Evolutionary conservation across 2,113 vertebrate genomes (phyloP), one percentile per base, ranked within the genome.

Genomic region (Ammodytes dubius): DNA sequence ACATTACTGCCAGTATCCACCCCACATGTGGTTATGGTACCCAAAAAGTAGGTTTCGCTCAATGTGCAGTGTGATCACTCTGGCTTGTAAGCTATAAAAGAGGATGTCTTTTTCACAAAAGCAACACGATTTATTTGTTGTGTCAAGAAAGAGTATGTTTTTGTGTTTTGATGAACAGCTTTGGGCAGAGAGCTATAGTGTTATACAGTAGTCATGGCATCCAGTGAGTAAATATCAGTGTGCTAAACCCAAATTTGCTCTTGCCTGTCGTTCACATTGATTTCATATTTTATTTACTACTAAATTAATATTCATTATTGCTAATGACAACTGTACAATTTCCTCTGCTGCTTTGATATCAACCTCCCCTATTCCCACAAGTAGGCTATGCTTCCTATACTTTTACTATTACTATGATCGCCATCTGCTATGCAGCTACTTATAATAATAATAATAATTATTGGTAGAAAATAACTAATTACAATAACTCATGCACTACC

Each of bases 1-100:
- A 84, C 81, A 90, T 91, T 88, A 90, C 72, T 37, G 65, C 59
- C 66, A 76, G 77, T 1, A 74, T 73, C 73, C 86, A 79, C 67
- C 88, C 75, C 60, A 72, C 78, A 85, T 90, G 88, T 87, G 87
- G 88, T 85, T 82, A 19, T 2, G 59, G 61, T 58, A 52, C 37
- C 70, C 70, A 83, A 87, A 68, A 69, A 69, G 37, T 17, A 27
- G 45, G 47, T 49, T 2, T 65, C 46, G 59, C 43, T 76, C 39
- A 39, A 40, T 40, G 49, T n/a, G 53, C 17, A 43, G 19, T 74
- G 64, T n/a, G 54, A 37, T 68, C 69, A 61, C 59, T 66, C 86
- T 77, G 56, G 79, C 63, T 78, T 70, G 37, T 57, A 46, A 2
- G 7, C 11, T 45, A 56, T 64, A 69, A 63, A 78, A 54, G 35